Evolutionary conservation across 2,888 invertebrate genomes (phyloP).

Genomic region (Nebria salina): DNA sequence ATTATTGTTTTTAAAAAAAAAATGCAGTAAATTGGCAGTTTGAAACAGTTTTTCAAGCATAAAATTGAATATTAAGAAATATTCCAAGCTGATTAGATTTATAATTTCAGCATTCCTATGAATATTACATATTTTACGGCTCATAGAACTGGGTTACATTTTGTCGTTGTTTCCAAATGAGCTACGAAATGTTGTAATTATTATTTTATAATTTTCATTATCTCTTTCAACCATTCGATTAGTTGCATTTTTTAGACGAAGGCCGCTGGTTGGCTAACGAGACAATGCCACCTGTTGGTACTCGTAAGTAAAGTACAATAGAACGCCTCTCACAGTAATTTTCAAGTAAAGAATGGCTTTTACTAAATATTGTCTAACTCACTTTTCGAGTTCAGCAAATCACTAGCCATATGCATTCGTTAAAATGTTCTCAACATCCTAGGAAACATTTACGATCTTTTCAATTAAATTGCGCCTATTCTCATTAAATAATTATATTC

Average conservation of each 20-base stretch:
- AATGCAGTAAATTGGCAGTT: neutral
- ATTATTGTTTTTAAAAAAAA: neutral
- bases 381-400: neutral
- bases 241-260: constrained; percentile 19
- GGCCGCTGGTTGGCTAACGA: constrained; percentile 46
- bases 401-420: constrained; percentile 1
- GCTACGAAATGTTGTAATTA: neutral
- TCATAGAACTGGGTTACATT: neutral
- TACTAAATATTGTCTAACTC: neutral
- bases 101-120: neutral
- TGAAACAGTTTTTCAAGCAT: neutral
- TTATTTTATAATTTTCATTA: neutral
- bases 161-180: neutral
- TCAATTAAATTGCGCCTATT: neutral
- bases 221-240: neutral
- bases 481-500: neutral
- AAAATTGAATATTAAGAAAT: neutral
- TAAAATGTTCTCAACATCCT: neutral
- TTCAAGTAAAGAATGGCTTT: constrained; percentile 4
- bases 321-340: constrained; percentile 11
- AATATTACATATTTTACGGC: neutral
- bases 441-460: neutral
- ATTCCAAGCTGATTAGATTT: neutral
- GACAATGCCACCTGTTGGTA: constrained; percentile 48
- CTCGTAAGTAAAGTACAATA: constrained; percentile 43